Evolutionary conservation across 2,113 vertebrate genomes (phyloP), one percentile per base, ranked within the genome.

Genomic region (Taxidea taxus): DNA sequence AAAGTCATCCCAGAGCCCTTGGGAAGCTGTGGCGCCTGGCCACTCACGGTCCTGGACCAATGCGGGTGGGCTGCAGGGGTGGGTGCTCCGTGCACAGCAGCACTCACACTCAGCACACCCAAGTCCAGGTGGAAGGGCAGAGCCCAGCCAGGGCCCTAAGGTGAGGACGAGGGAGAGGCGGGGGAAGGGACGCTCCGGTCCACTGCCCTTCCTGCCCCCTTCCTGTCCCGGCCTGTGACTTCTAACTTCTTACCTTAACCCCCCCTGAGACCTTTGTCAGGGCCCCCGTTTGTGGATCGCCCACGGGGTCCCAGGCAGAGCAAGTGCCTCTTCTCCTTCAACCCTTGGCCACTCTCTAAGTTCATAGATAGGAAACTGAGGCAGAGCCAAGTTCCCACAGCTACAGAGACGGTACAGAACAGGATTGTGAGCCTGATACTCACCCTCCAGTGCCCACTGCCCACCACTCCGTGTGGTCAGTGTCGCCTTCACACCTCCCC

Each of bases 1-100:
- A 88, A 96, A 75, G 91, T 78, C 92, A 62, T 18, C 49, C 75
- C 42, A 23, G 49, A 94, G 96, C 82, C 92, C 72, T 58, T 75
- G 84, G 75, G 56, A 70, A 82, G 56, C n/a, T 14, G 20, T 49
- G 60, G 75, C 51, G 54, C 16, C 82, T 21, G n/a, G 68, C 42
- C 84, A 91, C 37, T 74, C 58, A 44, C 11, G 3, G 47, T 54
- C 54, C 72, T 64, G 51, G 96, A 78, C 42, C 27, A 74, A 62
- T 37, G 47, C 0, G 15, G 31, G 47, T 72, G 21, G 25, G n/a
- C 74, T 29, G 21, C 0, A 8, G 12, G 82, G 4, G 27, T 39
- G 82, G 44, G 42, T 54, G 78, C 27, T 60, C 42, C 51, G 54
- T 5, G 34, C 64, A n/a, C 64, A 68, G 64, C 60, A n/a, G 31